Conservation (phyloP, 2,888 invertebrate species). For the Ophonus ardosiacus region DNA sequence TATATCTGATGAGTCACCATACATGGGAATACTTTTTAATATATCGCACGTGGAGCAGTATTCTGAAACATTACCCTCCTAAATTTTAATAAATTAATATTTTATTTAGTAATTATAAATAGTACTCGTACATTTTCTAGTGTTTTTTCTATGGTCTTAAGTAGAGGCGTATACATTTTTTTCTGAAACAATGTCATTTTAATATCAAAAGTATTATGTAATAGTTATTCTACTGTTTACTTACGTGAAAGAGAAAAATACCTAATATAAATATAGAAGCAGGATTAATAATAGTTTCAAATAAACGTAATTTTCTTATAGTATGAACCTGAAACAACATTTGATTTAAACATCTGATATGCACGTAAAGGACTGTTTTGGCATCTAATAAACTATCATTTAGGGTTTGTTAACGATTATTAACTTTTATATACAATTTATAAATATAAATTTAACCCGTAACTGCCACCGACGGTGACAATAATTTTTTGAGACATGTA, state of each 20-base stretch:
- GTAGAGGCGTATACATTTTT: constrained; percentile 1
- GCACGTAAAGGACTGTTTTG: too few relatives aligned
- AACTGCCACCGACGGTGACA: too few relatives aligned
- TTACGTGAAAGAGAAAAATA: constrained; percentile 46
- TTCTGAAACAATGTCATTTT: background rate
- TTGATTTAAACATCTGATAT: background rate
- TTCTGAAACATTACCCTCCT: background rate
- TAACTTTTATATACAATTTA: too few relatives aligned
- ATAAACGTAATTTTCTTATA: constrained; percentile 5
- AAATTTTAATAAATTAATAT: background rate
- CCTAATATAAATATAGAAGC: constrained; percentile 23
- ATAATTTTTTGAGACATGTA: too few relatives aligned
- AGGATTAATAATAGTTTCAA: constrained; percentile 3
- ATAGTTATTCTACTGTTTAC: background rate
- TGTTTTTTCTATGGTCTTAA: background rate
- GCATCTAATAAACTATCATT: too few relatives aligned
- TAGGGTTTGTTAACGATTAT: too few relatives aligned
- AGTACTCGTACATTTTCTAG: constrained; percentile 9
- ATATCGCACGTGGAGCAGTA: background rate
- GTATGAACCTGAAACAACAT: constrained; percentile 22
- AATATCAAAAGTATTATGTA: constrained; percentile 13
- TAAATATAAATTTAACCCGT: too few relatives aligned
- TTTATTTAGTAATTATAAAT: background rate
- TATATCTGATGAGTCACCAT: background rate
- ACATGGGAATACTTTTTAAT: background rate